Evolutionary conservation across 1,140 invertebrate genomes (phyloP).

Genomic region (Platyura marginata): DNA sequence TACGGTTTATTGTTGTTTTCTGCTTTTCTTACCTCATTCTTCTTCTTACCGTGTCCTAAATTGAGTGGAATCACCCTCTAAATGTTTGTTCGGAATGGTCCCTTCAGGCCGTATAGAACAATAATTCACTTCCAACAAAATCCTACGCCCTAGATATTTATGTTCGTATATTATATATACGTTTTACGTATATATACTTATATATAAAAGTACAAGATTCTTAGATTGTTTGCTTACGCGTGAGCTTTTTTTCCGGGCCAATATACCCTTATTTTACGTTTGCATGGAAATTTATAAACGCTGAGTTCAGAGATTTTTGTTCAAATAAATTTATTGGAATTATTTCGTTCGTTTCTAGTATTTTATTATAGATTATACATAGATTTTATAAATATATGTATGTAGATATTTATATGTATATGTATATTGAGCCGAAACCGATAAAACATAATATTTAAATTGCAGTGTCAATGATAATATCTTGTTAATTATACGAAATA

Average conservation of each 20-base stretch:
- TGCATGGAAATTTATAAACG: not conserved
- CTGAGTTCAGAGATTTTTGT: not conserved
- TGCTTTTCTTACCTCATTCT: too few relatives aligned
- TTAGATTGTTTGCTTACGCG: not conserved
- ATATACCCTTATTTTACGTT: not conserved
- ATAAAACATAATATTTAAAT: not conserved
- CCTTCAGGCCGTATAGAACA: not conserved
- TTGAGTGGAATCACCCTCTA: not conserved
- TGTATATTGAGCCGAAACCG: too few relatives aligned
- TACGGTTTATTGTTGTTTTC: too few relatives aligned
- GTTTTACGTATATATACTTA: not conserved
- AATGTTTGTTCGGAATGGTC: not conserved
- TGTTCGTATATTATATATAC: not conserved
- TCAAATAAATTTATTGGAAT: too few relatives aligned
- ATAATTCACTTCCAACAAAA: not conserved
- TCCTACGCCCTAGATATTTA: not conserved
- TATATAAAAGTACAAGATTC: not conserved
- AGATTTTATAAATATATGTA: too few relatives aligned
- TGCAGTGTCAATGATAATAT: not conserved
- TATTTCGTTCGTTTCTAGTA: too few relatives aligned
- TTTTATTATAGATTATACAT: too few relatives aligned
- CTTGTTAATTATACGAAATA: not conserved
- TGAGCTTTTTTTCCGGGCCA: not conserved
- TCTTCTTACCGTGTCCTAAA: not conserved
- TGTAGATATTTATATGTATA: too few relatives aligned